A percentile compares a stretch with the other conserved stretches of the same genome.
Evolutionary conservation across 2,888 invertebrate species (phyloP).

Genomic region (Choreutis nemorana): DNA sequence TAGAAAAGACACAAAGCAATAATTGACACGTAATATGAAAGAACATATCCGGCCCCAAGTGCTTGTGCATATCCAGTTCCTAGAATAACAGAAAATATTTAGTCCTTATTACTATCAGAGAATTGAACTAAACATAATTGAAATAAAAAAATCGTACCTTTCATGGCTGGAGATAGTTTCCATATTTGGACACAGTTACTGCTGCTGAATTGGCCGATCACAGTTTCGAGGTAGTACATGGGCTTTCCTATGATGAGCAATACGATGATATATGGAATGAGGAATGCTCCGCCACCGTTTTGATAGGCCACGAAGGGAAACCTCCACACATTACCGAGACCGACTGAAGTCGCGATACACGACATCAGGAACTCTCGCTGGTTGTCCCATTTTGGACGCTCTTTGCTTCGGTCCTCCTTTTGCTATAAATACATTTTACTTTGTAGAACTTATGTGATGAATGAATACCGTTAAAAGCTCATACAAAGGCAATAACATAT

Average conservation of each 20-base stretch:
- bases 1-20: slow-evolving; percentile 79
- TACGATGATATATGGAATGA: slow-evolving; percentile 76
- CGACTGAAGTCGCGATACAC: slow-evolving; percentile 77
- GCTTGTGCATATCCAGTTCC: slow-evolving; percentile 77
- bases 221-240: slow-evolving; percentile 84
- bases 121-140: neutral
- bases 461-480: no score
- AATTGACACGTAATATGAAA: slow-evolving; percentile 80
- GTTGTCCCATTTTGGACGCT: slow-evolving; percentile 67
- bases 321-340: slow-evolving; percentile 77
- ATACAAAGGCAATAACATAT: no score
- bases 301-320: slow-evolving; percentile 69
- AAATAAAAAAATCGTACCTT: slow-evolving; percentile 61
- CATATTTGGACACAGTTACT: slow-evolving; percentile 80
- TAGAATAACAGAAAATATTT: slow-evolving; percentile 22
- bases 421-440: no score
- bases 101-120: neutral
- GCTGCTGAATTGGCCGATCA: slow-evolving; percentile 84
- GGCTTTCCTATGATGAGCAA: slow-evolving; percentile 77
- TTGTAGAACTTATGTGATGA: no score
- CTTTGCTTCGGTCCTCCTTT: slow-evolving; percentile 6
- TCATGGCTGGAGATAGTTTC: slow-evolving; percentile 74
- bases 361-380: slow-evolving; percentile 78
- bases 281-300: slow-evolving; percentile 78
- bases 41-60: slow-evolving; percentile 69